Evolutionary conservation across 2,888 invertebrate genomes (phyloP), one percentile per base, ranked within the genome.

Genomic region (Megamerina dolium): DNA sequence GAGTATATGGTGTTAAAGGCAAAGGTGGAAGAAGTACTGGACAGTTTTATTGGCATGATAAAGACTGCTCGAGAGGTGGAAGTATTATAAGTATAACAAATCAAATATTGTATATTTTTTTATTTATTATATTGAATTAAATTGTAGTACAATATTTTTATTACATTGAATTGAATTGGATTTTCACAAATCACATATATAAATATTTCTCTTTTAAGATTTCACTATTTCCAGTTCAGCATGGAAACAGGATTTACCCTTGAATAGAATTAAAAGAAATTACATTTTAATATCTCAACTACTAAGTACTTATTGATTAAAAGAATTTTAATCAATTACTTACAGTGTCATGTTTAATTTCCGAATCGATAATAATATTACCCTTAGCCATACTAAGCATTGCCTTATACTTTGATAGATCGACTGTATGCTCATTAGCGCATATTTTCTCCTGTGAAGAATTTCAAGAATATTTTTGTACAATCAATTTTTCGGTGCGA

Each of bases 311-410:
- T 19, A 31, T 14, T 32, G 30, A 4, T 20, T 6, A 26, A 14
- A 20, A 12, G n/a, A 16, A 27, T 4, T 18, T n/a, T 12, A 18
- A 20, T 29, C 12, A 21, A 30, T 14, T 21, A 43, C 46, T 65
- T 46, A 74, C 75, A 40, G 66, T 68, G 45, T 75, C 75, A 44
- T 74, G 74, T 13, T 58, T 59, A 21, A 70, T 58, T 38, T 69
- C 64, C 2, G 67, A 46, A 43, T 68, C 67, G 3, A 72, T 46
- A 6, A 66, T 60, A 12, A 71, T 55, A 35, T 61, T 64, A 21
- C 75, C 75, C 13, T 65, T 66, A 0, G 65, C 72, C 62, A 74
- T 61, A 37, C 68, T 61, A 37, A 75, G 46, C 56, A 74, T 63
- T 19, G 68, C 59, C 49, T 74, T 74, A 50, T 65, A 74, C 48